phyloP scores from a whole-genome alignment of 1,140 invertebrate species.

The Drosophila nannoptera region DNA sequence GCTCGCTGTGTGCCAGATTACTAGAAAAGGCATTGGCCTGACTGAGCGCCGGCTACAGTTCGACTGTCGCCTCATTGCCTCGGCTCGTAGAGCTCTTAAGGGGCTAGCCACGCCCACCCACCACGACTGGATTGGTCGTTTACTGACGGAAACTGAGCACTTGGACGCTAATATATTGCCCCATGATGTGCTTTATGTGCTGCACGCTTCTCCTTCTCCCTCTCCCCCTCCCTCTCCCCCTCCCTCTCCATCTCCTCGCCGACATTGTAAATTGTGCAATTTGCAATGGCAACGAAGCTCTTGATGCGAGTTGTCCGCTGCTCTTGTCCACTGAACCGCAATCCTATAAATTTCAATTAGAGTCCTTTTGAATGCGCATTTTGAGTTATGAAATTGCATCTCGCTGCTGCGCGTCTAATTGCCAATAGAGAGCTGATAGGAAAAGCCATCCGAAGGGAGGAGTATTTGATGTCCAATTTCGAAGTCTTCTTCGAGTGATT shows the following conservation, averaged over 20 bases:
- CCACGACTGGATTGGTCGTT: conserved; percentile 24
- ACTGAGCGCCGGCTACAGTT: not conserved
- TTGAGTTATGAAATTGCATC: conserved; percentile 61
- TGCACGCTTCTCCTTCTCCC: conserved; percentile 27
- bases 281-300: conserved; percentile 46
- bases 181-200: conserved; percentile 51
- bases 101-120: conserved; percentile 1
- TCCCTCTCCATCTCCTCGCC: conserved; percentile 17
- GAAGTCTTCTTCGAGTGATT: too few relatives aligned
- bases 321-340: conserved; percentile 36
- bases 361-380: conserved; percentile 41
- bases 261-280: conserved; percentile 53
- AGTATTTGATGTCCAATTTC: not conserved
- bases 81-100: not conserved
- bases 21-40: conserved; percentile 10
- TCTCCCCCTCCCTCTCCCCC: too few relatives aligned
- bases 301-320: conserved; percentile 8
- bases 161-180: conserved; percentile 63
- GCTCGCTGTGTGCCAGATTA: conserved; percentile 7
- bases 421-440: conserved; percentile 49
- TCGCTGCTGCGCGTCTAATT: conserved; percentile 48
- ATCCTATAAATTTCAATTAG: conserved; percentile 57
- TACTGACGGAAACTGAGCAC: conserved; percentile 51
- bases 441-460: not conserved
- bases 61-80: conserved; percentile 14